These are phyloP conservation scores for Dynastes tityus DNA, from an alignment of 2,888 invertebrate genomes.

Conservation along the genomic window DNA sequence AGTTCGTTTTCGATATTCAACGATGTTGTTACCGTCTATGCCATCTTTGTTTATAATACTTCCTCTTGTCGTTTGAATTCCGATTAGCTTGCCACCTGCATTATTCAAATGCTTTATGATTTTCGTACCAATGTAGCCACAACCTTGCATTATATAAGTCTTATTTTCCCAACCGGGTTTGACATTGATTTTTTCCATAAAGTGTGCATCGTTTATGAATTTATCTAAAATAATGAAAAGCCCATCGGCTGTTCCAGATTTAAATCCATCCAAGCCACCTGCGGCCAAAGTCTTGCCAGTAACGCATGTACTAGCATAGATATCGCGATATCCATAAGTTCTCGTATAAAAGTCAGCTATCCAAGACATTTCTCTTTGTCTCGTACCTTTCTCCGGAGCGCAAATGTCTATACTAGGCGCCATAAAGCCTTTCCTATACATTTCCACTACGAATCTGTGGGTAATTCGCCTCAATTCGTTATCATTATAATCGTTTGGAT, in stretches of 20 bases:
- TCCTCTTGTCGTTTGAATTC: conserved; percentile 79
- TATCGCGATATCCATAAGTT: conserved; percentile 78
- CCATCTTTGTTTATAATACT: conserved; percentile 79
- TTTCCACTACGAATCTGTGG: conserved; percentile 79
- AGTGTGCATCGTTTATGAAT: conserved; percentile 81
- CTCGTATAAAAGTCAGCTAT: conserved; percentile 86
- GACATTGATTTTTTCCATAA: conserved; percentile 79
- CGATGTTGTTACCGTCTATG: conserved; percentile 81
- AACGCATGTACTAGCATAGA: conserved; percentile 87
- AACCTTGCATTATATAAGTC: conserved; percentile 86
- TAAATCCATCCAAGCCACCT: conserved; percentile 89
- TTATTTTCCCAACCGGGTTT: conserved; percentile 79
- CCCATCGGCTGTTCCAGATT: conserved; percentile 87
- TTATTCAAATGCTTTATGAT: conserved; percentile 79
- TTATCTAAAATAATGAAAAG: conserved; percentile 82
- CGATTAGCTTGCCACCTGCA: conserved; percentile 81
- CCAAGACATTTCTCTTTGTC: conserved; percentile 87
- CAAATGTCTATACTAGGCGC: conserved; percentile 89
- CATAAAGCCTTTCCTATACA: conserved; percentile 70
- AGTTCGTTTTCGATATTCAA: conserved; percentile 85
- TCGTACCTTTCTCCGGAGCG: conserved; percentile 87
- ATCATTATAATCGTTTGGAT: conserved; percentile 81
- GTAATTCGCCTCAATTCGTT: conserved; percentile 86
- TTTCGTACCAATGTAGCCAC: conserved; percentile 88
- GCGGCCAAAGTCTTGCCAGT: conserved; percentile 92